These are phyloP conservation scores for Caenorhabditis inopinata DNA, from an alignment of 1,140 invertebrate genomes.

Conservation along the genomic window DNA sequence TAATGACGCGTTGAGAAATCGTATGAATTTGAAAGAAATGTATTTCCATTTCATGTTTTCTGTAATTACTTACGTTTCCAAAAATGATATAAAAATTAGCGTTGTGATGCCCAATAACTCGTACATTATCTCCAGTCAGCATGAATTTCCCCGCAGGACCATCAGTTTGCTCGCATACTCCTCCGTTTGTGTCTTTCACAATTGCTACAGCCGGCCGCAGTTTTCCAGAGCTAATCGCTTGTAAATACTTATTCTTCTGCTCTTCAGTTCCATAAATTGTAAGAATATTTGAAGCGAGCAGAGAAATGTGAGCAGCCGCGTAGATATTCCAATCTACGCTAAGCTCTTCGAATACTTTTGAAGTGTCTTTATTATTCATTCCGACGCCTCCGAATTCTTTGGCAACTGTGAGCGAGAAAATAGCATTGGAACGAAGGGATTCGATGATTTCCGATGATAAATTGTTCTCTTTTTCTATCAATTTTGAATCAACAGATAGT, in stretches of 20 bases:
- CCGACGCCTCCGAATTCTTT: slow-evolving; percentile 58
- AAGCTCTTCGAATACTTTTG: slow-evolving; percentile 51
- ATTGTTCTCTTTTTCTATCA: slow-evolving; percentile 1
- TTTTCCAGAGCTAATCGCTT: background rate
- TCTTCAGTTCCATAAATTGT: slow-evolving; percentile 80
- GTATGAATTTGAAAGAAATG: no score
- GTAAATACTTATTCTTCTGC: slow-evolving; percentile 77
- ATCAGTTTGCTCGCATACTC: background rate
- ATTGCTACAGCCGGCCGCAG: background rate
- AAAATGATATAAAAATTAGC: slow-evolving; percentile 30
- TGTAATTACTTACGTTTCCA: background rate
- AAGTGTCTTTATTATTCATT: slow-evolving; percentile 58
- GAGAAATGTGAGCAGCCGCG: slow-evolving; percentile 36
- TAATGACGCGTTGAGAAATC: no score
- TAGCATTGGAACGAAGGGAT: slow-evolving; percentile 48
- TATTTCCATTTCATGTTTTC: background rate
- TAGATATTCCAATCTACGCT: slow-evolving; percentile 56
- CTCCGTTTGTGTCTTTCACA: background rate
- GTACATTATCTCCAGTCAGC: background rate
- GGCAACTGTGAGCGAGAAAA: slow-evolving; percentile 51
- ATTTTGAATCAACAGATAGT: slow-evolving; percentile 30
- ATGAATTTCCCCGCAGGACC: background rate
- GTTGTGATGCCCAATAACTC: slow-evolving; percentile 9
- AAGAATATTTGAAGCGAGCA: slow-evolving; percentile 84
- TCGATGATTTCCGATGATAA: slow-evolving; percentile 31